Evolutionary conservation across 2,113 vertebrate genomes (phyloP).

Genomic region (Cricetomys ansorgei): DNA sequence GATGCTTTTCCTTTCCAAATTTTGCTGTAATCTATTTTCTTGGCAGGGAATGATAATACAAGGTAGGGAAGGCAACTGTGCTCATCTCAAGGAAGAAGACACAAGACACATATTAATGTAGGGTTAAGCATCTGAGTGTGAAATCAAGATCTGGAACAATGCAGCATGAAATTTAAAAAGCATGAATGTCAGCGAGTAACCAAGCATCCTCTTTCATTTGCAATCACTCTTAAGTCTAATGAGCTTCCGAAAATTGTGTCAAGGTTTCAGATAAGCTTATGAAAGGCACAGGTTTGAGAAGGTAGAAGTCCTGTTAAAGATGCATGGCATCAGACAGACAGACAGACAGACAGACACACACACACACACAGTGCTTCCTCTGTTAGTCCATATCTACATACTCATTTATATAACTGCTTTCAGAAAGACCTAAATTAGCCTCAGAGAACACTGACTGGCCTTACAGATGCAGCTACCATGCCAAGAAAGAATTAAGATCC

Average conservation of each 20-base stretch:
- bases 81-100: constrained; percentile 64
- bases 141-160: constrained; percentile 83
- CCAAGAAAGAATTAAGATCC: constrained; percentile 22
- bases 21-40: constrained; percentile 59
- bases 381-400: neutral
- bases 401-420: neutral
- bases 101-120: constrained; percentile 66
- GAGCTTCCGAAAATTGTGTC: constrained; percentile 87
- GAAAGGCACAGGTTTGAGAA: constrained; percentile 52
- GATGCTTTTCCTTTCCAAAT: neutral
- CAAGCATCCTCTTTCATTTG: constrained; percentile 85
- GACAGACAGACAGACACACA: neutral
- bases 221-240: constrained; percentile 89
- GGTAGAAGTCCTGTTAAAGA: constrained; percentile 25
- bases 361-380: neutral
- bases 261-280: constrained; percentile 76
- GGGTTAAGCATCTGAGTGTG: constrained; percentile 83
- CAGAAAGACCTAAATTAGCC: neutral
- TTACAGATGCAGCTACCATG: neutral
- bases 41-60: constrained; percentile 43
- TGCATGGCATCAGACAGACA: neutral
- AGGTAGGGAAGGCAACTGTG: constrained; percentile 22
- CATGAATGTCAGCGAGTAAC: constrained; percentile 88
- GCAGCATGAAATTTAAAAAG: constrained; percentile 84
- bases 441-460: neutral